Evolutionary conservation across 2,113 vertebrate species (phyloP), one percentile per base, ranked within the genome.

Genomic region (Gasterosteus aculeatus): DNA sequence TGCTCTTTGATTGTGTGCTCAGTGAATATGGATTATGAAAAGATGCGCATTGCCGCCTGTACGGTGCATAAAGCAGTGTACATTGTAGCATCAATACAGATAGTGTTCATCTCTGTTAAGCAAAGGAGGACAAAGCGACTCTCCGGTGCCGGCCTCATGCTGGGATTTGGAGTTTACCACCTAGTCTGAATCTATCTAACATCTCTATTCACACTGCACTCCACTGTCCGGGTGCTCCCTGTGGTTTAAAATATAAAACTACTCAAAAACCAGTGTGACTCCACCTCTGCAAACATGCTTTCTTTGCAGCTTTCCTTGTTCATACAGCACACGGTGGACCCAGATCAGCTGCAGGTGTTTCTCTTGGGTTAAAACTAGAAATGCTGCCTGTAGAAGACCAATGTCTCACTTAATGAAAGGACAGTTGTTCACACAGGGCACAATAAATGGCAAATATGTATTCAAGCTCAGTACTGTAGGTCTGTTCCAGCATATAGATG

Each of bases 311-410:
- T 81, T 69, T 67, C 49, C 66, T 70, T 60, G 72, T 73, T 78
- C 58, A 70, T 15, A 77, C 41, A 69, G 72, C 14, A 33, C 38
- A 62, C 54, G 51, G 44, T 65, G 51, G 72, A 81, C 60, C 61
- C 63, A 81, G 64, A 90, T 85, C 61, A 74, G 78, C 84, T 93
- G 82, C 91, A 93, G 92, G 92, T 92, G 88, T 85, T 86, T 72
- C 59, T 67, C 73, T 69, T 66, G 62, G 64, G 74, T 72, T 94
- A 89, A 92, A 93, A 91, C 91, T 93, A 91, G 91, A 82, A 69
- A 18, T 16, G 26, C 33, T 72, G 87, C 83, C 77, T 82, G 65
- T 87, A 84, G 90, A 89, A 83, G 49, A 70, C 62, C 69, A 80
- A 41, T 42, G 51, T 61, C 15, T 68, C 12, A 59, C 4, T 47